Base-by-base conservation (phyloP, 2,113 vertebrate genomes). In the Colistium nudipinnis region DNA sequence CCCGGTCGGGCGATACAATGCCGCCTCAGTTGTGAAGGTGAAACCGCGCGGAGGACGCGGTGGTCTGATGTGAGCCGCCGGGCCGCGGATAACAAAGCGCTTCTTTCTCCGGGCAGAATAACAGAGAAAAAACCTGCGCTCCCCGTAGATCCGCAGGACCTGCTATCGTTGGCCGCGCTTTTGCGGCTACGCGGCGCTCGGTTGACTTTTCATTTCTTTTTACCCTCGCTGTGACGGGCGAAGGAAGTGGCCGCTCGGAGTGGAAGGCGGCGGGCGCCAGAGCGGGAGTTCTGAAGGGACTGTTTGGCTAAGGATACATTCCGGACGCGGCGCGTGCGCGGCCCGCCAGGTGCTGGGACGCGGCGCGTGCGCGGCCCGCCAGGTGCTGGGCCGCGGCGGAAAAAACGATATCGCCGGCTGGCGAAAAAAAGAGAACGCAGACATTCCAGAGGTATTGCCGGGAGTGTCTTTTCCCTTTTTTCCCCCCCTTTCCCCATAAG, bases 11-110 rank as follows among this genome's bases (percentile, higher is more conserved):
- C 14, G 62, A 78, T 64, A 91, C 89, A 91, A 88, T 59, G 79
- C 80, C 31, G 71, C 76, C 86, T 83, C 78, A 85, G 89, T 89
- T 81, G 78, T 82, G 65, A 68, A 69, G 84, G 74, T 78, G 74
- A 82, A 86, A 81, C 87, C 90, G 59, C 80, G 62, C 25, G 7
- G 61, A 61, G 74, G 81, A 81, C 56, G 73, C 78, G n/a, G 83
- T 62, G 83, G 81, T 85, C 76, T 62, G 59, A 76, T 78, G 65
- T 20, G 10, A 85, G 77, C 76, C 74, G 70, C 71, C 51, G 53
- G n/a, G 74, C 70, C 53, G 35, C 22, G 73, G 79, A 81, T 53
- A 87, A 84, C 76, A 88, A 83, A 71, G 60, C 66, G 48, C 78
- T 61, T 62, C 64, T 81, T 84, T 80, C 77, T 73, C 47, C 52